Conservation (phyloP, 2,797 vertebrate species). For the Cryptoprocta ferox region DNA sequence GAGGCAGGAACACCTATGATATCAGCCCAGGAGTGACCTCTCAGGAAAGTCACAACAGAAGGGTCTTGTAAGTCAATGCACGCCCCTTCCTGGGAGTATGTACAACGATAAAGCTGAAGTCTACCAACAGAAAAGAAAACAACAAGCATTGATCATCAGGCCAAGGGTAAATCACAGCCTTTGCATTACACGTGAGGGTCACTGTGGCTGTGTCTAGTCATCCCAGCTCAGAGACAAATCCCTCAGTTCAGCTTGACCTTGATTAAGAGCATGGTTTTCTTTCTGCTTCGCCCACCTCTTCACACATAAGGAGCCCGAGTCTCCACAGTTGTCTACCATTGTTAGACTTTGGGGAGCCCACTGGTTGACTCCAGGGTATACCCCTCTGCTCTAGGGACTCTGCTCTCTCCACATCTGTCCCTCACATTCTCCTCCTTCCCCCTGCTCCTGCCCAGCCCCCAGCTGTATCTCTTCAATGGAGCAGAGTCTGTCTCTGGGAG, state of each 20-base stretch:
- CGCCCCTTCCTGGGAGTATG: neutral
- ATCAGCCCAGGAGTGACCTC: neutral
- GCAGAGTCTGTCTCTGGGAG: neutral
- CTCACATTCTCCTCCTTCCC: neutral
- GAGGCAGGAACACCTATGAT: neutral
- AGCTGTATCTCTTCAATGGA: neutral
- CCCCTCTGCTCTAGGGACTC: neutral
- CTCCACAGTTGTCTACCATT: rapidly evolving
- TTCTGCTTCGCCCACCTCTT: neutral
- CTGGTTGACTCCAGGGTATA: too few relatives aligned
- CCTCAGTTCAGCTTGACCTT: neutral
- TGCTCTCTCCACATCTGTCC: too few relatives aligned
- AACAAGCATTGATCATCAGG: neutral
- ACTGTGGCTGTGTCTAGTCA: neutral
- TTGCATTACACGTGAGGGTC: neutral
- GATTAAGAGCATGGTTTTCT: neutral
- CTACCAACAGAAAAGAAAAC: neutral
- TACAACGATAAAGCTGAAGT: neutral
- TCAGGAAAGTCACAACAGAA: neutral
- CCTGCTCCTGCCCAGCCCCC: neutral
- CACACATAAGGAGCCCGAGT: neutral
- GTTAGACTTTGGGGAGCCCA: neutral
- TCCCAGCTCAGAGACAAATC: neutral
- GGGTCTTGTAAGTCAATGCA: neutral
- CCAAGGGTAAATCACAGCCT: neutral